A percentile compares a stretch with the other conserved stretches of the same genome.
Conservation (phyloP, 1,140 invertebrate genomes). For the Globodera ellingtonae region DNA sequence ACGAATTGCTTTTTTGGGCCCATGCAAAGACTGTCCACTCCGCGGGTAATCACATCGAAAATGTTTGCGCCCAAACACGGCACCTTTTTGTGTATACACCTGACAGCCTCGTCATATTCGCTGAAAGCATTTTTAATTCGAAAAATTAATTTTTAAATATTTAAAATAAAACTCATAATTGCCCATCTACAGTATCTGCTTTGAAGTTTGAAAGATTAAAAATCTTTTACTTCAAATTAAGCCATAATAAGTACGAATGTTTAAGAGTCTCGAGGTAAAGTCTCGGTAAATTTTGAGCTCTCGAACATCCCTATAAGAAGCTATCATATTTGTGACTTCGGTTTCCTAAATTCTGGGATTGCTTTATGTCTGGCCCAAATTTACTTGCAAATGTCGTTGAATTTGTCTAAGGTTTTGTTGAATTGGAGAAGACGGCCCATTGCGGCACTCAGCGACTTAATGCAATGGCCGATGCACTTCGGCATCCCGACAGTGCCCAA, state of each 20-base stretch:
- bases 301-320: too few relatives aligned
- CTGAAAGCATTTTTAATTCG: not conserved
- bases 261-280: not conserved
- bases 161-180: not conserved
- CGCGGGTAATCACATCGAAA: constrained; percentile 19
- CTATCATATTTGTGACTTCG: too few relatives aligned
- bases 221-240: too few relatives aligned
- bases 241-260: too few relatives aligned
- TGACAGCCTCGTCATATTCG: constrained; percentile 13
- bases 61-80: constrained; percentile 9
- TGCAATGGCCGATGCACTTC: constrained; percentile 18
- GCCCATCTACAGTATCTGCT: too few relatives aligned
- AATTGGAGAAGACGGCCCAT: constrained; percentile 18
- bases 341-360: too few relatives aligned
- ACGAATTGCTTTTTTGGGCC: constrained; percentile 15
- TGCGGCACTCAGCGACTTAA: not conserved
- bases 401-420: constrained; percentile 21
- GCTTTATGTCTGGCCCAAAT: too few relatives aligned
- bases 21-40: constrained; percentile 1
- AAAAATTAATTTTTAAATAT: not conserved
- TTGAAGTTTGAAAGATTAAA: too few relatives aligned
- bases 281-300: too few relatives aligned
- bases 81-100: constrained; percentile 11
- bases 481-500: constrained; percentile 24
- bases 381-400: constrained; percentile 15